These are phyloP conservation scores for Myoxocephalus aenaeus DNA, from an alignment of 2,797 vertebrate genomes.

Conservation along the genomic window DNA sequence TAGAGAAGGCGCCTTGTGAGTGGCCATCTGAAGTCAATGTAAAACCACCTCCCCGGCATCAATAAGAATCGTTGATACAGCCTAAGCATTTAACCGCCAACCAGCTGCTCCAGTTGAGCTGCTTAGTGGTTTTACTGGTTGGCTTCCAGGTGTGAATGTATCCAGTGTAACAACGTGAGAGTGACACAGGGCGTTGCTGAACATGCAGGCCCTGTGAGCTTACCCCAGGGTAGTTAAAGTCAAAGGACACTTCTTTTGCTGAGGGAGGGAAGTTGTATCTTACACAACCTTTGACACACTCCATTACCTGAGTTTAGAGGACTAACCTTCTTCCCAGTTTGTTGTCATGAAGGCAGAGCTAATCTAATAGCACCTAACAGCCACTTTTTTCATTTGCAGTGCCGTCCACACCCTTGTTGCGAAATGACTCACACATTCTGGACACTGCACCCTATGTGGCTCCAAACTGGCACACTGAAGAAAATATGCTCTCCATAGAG, in stretches of 20 bases:
- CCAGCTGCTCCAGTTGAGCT: constrained; percentile 29
- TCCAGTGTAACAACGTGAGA: constrained; percentile 21
- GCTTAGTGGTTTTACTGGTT: constrained; percentile 40
- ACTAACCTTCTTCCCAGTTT: constrained; percentile 25
- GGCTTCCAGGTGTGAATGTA: constrained; percentile 52
- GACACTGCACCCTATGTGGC: constrained; percentile 60
- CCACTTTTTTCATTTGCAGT: constrained; percentile 12
- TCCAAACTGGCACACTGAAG: constrained; percentile 53
- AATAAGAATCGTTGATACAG: not conserved
- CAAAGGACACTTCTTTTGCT: constrained; percentile 46
- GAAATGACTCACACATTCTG: constrained; percentile 78
- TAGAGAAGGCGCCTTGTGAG: not conserved
- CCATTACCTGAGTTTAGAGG: constrained; percentile 38
- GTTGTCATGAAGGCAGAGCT: constrained; percentile 48
- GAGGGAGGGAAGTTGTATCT: not conserved
- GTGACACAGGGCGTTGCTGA: constrained; percentile 49
- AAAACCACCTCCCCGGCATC: constrained; percentile 1
- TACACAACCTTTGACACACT: constrained; percentile 35
- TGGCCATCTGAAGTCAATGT: not conserved
- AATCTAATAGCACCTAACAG: constrained; percentile 43
- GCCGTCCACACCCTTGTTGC: constrained; percentile 70
- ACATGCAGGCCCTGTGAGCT: constrained; percentile 18
- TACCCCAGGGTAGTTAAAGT: constrained; percentile 27
- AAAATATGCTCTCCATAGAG: constrained; percentile 40
- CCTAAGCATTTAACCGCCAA: not conserved